phyloP scores from a whole-genome alignment of 2,113 vertebrate genomes.

The Actinemys pallida region DNA sequence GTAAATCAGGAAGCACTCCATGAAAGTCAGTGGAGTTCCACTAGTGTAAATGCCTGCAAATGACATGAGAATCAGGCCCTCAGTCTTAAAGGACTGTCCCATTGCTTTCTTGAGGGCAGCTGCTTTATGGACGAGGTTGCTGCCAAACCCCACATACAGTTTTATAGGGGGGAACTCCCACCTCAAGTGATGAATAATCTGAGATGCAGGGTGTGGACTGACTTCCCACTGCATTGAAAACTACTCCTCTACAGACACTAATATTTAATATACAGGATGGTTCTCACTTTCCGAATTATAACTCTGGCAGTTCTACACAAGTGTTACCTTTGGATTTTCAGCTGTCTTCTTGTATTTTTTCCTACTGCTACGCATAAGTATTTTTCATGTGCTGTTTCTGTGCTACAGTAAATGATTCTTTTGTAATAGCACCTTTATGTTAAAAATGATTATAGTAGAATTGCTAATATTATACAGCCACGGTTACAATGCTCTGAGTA shows the following conservation, averaged over 20 bases:
- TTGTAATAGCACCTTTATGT: not conserved
- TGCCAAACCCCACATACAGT: not conserved
- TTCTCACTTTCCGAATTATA: constrained; percentile 13
- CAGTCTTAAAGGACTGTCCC: not conserved
- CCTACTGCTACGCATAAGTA: not conserved
- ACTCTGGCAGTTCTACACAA: not conserved
- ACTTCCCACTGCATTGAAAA: not conserved
- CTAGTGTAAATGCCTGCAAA: not conserved
- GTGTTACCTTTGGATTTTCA: constrained; percentile 18
- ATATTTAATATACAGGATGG: not conserved
- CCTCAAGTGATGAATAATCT: not conserved
- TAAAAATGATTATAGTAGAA: not conserved
- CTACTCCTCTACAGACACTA: not conserved
- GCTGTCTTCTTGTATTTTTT: not conserved
- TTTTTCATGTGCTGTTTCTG: not conserved
- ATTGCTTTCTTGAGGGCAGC: constrained; percentile 7
- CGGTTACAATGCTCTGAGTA: not conserved
- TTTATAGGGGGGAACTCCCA: not conserved
- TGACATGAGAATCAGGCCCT: not conserved
- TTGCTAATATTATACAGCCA: not conserved
- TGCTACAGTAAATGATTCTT: not conserved
- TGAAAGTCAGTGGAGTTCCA: not conserved
- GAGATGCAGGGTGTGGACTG: not conserved
- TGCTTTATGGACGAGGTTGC: not conserved
- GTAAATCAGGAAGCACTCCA: not conserved